Evolutionary conservation across 2,113 vertebrate species (phyloP), one percentile per base, ranked within the genome.

Genomic region (Muntiacus muntjak): DNA sequence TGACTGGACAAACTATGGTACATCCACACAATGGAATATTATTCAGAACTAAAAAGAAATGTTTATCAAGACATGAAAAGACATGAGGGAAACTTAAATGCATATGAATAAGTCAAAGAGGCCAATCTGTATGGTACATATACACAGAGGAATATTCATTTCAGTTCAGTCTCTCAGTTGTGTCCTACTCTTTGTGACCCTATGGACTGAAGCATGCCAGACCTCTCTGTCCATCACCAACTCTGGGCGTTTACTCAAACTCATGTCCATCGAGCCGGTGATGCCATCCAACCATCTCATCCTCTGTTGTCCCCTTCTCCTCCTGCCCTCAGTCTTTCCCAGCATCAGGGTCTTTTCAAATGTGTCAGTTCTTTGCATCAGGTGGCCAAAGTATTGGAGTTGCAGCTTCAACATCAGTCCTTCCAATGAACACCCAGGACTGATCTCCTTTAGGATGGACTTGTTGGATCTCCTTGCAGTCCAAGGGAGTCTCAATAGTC

Each of bases 211-310:
- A 64, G 13, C 62, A n/a, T 4, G 62, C 15, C 30, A 33, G 62
- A 4, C 33, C 33, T 64, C 62, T 33, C 62, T n/a, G 33, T 64
- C 62, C 62, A 64, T 64, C 62, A 64, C 16, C 33, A 64, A n/a
- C 62, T n/a, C 62, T 33, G 3, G 1, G 33, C 2, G 15, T 64
- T 64, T n/a, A 64, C 3, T 64, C 62, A 19, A 19, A 17, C 33
- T 64, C 62, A 64, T 19, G 33, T 8, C 16, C 7, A 33, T 64
- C 0, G 0, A 64, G 62, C 62, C 7, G 0, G 33, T 64, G 33
- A 64, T 64, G 16, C 62, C 15, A 64, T 64, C 33, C 62, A 64
- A n/a, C 33, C 62, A n/a, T 4, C 33, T 64, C 16, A 64, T 64
- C 30, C 7, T n/a, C 33, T n/a, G 62, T 9, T n/a, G 16, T 64